These are phyloP conservation scores for Rhagonycha lutea DNA, from an alignment of 2,888 invertebrate genomes.

Conservation along the genomic window DNA sequence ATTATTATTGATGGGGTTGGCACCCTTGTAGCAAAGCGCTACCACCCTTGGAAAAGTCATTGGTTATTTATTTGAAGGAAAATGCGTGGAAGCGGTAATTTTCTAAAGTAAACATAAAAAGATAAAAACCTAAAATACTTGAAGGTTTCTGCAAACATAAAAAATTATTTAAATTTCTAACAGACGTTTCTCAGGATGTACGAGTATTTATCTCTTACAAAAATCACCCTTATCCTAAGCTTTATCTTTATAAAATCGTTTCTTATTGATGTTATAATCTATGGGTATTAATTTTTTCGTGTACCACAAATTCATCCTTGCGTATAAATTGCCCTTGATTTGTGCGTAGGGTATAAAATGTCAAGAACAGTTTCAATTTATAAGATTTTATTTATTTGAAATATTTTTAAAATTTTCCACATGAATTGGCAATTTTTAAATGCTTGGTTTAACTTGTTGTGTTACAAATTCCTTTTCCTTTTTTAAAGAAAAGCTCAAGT, in stretches of 20 bases:
- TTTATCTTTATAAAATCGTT: constrained; percentile 1
- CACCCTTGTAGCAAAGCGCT: constrained; percentile 40
- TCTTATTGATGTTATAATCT: constrained; percentile 23
- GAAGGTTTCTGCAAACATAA: constrained; percentile 12
- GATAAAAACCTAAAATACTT: constrained; percentile 24
- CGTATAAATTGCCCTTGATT: constrained; percentile 15
- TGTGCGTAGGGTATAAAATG: constrained; percentile 12
- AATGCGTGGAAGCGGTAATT: constrained; percentile 30
- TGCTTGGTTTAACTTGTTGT: constrained; percentile 15
- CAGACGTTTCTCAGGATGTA: constrained; percentile 1
- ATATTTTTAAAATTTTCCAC: constrained; percentile 26
- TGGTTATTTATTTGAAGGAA: constrained; percentile 43
- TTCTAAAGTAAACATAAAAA: constrained; percentile 31
- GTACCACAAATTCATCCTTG: constrained; percentile 12
- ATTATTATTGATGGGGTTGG: constrained; percentile 53
- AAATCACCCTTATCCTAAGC: background rate
- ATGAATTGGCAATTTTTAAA: constrained; percentile 20
- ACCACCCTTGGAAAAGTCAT: constrained; percentile 45
- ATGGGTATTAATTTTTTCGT: constrained; percentile 26
- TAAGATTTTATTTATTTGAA: constrained; percentile 19
- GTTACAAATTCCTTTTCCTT: background rate
- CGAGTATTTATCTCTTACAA: constrained; percentile 1
- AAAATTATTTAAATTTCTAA: constrained; percentile 22
- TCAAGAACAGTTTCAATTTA: constrained; percentile 15
- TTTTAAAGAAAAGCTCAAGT: background rate